A percentile compares a stretch with the other conserved stretches of the same genome.
phyloP scores from a whole-genome alignment of 2,888 invertebrate genomes.

The Lochmaea crataegi region DNA sequence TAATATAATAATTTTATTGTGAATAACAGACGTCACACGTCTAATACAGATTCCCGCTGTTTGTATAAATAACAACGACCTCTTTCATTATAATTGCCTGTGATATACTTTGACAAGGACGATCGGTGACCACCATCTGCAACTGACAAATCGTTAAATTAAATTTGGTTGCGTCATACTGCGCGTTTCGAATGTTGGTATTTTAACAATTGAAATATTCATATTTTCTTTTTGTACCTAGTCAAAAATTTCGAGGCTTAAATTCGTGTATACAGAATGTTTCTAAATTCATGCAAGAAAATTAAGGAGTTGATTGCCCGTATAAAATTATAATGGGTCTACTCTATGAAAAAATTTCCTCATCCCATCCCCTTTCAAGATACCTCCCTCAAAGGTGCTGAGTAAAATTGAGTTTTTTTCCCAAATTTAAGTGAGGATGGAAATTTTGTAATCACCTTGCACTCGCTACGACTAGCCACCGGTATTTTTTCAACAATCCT shows the following conservation, averaged over 20 bases:
- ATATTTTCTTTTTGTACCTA: neutral
- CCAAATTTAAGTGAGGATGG: no score
- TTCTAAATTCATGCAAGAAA: no score
- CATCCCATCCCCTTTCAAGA: no score
- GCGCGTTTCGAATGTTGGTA: neutral
- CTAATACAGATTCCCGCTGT: slow-evolving; percentile 19
- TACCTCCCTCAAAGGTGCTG: no score
- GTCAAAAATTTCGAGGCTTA: neutral
- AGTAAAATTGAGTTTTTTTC: no score
- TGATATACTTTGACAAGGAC: slow-evolving; percentile 24
- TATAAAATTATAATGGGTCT: no score
- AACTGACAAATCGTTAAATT: slow-evolving; percentile 14
- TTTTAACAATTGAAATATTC: neutral
- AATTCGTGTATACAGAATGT: no score
- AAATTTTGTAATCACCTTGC: no score
- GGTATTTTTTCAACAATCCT: no score
- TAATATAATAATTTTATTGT: slow-evolving; percentile 17
- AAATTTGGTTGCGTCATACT: slow-evolving; percentile 7
- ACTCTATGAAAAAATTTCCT: no score
- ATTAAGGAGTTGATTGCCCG: no score
- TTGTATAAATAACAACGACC: slow-evolving; percentile 17
- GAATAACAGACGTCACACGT: slow-evolving; percentile 20
- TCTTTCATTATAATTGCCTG: slow-evolving; percentile 18
- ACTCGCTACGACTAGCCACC: no score
- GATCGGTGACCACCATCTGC: slow-evolving; percentile 22